Evolutionary conservation across 2,888 invertebrate species (phyloP).

Genomic region (Hemaris fuciformis): DNA sequence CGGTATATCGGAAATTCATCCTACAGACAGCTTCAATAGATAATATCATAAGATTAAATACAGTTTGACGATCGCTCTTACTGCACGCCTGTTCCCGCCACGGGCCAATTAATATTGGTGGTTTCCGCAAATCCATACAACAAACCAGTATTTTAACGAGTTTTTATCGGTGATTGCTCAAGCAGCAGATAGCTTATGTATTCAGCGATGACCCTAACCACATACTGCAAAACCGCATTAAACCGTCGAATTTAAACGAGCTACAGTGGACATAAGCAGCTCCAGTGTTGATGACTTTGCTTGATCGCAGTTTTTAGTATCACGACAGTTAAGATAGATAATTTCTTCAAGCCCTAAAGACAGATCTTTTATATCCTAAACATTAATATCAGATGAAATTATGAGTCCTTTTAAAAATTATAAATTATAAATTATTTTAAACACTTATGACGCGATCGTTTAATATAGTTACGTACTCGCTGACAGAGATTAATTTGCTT

Average conservation of each 20-base stretch:
- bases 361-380: too few relatives aligned
- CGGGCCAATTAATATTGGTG: not conserved
- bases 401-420: too few relatives aligned
- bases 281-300: not conserved
- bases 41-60: not conserved
- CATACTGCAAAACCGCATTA: not conserved
- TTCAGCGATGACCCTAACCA: not conserved
- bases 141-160: too few relatives aligned
- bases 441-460: not conserved
- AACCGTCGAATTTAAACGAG: not conserved
- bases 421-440: too few relatives aligned
- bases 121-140: not conserved
- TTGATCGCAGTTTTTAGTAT: not conserved
- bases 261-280: too few relatives aligned
- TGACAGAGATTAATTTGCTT: not conserved
- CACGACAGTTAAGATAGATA: too few relatives aligned
- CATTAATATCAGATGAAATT: too few relatives aligned
- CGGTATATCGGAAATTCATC: too few relatives aligned
- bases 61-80: not conserved
- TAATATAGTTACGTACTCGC: not conserved
- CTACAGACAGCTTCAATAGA: too few relatives aligned
- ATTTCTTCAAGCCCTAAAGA: too few relatives aligned
- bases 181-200: too few relatives aligned
- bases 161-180: not conserved
- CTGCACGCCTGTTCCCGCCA: not conserved